Conservation (phyloP, 2,797 vertebrate genomes). For the Glossophaga mutica region DNA sequence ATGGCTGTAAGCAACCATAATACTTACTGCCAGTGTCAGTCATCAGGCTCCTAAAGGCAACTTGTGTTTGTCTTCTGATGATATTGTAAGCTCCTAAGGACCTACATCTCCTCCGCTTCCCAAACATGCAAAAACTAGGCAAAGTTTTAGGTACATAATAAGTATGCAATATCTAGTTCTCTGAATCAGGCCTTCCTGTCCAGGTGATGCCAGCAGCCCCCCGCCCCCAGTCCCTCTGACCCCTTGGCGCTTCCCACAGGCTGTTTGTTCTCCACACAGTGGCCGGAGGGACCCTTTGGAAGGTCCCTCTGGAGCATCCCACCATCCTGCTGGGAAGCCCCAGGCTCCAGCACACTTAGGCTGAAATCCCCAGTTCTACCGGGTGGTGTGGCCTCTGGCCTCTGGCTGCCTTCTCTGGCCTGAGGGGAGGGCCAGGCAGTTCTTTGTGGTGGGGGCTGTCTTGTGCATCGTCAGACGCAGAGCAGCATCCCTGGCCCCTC, state of each 20-base stretch:
- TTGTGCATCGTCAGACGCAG: neutral
- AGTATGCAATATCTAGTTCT: neutral
- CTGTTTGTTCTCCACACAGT: neutral
- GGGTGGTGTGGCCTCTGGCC: neutral
- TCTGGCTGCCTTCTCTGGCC: no score
- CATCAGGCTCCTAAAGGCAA: neutral
- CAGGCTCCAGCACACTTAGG: neutral
- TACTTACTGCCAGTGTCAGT: neutral
- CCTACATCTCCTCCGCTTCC: neutral
- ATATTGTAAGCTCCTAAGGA: neutral
- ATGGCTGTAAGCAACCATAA: neutral
- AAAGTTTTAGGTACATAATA: neutral
- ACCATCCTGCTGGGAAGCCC: neutral
- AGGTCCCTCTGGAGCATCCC: neutral
- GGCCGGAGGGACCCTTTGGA: neutral
- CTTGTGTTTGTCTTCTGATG: neutral
- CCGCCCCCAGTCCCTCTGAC: fast-evolving
- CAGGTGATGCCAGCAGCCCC: neutral
- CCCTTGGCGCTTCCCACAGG: neutral
- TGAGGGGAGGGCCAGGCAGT: fast-evolving
- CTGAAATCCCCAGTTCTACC: neutral
- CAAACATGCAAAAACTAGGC: neutral
- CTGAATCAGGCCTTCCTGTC: neutral
- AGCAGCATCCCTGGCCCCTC: neutral
- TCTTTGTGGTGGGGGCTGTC: neutral